phyloP scores from a whole-genome alignment of 2,113 vertebrate genomes.

The Urocolius indicus region DNA sequence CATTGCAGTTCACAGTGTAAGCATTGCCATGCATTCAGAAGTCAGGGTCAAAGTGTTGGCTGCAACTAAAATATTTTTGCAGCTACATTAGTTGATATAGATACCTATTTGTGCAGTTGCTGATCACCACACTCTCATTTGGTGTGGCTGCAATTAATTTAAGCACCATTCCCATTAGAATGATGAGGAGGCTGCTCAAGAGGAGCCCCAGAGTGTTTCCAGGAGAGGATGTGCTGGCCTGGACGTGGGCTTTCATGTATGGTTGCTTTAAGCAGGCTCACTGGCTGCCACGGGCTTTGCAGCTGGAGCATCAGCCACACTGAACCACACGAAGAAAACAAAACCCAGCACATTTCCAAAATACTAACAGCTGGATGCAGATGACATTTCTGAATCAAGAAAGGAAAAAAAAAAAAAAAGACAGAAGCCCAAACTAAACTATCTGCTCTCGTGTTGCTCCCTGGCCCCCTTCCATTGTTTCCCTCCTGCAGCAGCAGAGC shows the following conservation, averaged over 20 bases:
- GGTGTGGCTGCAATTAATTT: neutral
- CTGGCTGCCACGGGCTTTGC: constrained; percentile 9
- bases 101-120: neutral
- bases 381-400: neutral
- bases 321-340: neutral
- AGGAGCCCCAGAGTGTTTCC: neutral
- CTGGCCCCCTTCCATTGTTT: neutral
- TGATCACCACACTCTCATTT: neutral
- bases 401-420: neutral
- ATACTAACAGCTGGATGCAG: constrained; percentile 63
- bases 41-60: neutral
- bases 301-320: constrained; percentile 22
- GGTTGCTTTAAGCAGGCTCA: neutral
- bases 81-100: neutral
- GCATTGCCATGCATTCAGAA: neutral
- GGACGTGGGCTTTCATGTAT: neutral
- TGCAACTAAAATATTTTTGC: neutral
- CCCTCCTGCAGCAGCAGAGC: neutral
- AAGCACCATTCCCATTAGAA: neutral
- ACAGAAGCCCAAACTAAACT: neutral
- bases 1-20: neutral
- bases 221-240: neutral
- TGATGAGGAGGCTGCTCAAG: neutral
- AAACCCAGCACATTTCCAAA: constrained; percentile 32
- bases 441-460: neutral